Evolutionary conservation across 2,888 invertebrate species (phyloP).

Genomic region (Conomelus anceps): DNA sequence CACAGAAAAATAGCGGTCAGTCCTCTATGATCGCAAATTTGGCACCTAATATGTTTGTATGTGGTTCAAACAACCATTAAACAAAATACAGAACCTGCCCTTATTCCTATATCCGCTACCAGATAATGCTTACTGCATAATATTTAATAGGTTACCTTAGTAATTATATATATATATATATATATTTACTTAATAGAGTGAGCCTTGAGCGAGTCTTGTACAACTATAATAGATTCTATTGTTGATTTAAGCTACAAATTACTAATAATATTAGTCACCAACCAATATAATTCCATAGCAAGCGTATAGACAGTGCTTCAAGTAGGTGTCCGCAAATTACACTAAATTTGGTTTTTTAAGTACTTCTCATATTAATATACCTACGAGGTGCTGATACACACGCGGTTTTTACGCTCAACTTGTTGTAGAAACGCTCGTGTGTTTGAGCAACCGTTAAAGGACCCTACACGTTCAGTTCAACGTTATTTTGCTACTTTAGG

Average conservation of each 20-base stretch:
- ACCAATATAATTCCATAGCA: background rate
- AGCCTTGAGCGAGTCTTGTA: background rate
- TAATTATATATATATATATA: no score
- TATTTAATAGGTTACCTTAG: no score
- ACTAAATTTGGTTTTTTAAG: background rate
- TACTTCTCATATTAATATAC: no score
- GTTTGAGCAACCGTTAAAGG: no score
- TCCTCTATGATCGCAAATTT: background rate
- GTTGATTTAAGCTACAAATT: background rate
- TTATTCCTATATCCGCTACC: background rate
- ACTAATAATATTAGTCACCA: background rate
- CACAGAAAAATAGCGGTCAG: background rate
- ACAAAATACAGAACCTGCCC: background rate
- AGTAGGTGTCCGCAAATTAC: background rate
- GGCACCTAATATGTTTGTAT: background rate
- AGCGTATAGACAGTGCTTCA: background rate
- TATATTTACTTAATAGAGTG: no score
- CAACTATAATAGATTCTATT: background rate
- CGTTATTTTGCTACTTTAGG: background rate
- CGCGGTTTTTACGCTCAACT: no score
- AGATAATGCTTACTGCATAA: no score
- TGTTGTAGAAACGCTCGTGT: no score
- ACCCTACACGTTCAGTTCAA: background rate
- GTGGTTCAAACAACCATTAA: background rate
- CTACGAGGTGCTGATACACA: no score